Percentiles rank a stretch among this genome's conserved stretches.
Conservation (phyloP, 2,113 vertebrate genomes). For the Urocolius indicus region DNA sequence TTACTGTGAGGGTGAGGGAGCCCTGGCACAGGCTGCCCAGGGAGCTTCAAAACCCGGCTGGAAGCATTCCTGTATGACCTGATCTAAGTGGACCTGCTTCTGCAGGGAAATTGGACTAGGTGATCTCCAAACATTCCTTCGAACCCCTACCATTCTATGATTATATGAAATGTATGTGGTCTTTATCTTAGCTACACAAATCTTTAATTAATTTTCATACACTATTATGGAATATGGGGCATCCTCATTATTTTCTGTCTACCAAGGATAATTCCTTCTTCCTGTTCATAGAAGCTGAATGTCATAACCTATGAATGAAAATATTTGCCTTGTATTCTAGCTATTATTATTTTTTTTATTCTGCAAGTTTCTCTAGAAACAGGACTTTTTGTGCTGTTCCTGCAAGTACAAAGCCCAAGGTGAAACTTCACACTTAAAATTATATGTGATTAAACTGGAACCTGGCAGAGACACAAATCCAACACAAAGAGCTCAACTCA, state of each 20-base stretch:
- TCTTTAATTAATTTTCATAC: constrained; percentile 51
- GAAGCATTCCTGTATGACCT: too few species aligned
- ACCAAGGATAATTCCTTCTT: constrained; percentile 24
- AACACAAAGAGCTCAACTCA: constrained; percentile 45
- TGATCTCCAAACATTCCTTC: too few species aligned
- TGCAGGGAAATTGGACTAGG: too few species aligned
- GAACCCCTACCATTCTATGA: too few species aligned
- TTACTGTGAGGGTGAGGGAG: too few species aligned
- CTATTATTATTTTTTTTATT: constrained; percentile 12
- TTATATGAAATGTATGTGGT: constrained; percentile 3
- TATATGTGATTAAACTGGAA: constrained; percentile 52
- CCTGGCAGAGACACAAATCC: constrained; percentile 38
- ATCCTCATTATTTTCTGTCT: constrained; percentile 54
- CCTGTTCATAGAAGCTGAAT: constrained; percentile 48
- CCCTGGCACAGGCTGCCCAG: too few species aligned
- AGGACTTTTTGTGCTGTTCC: background rate
- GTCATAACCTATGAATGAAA: constrained; percentile 34
- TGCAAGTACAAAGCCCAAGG: constrained; percentile 36
- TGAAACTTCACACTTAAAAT: constrained; percentile 39
- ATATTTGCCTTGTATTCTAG: background rate
- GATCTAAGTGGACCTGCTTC: too few species aligned
- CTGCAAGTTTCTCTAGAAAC: constrained; percentile 29
- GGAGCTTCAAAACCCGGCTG: too few species aligned
- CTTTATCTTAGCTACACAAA: constrained; percentile 35
- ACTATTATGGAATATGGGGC: background rate